Base-by-base conservation (phyloP, 2,113 vertebrate species). In the Cynocephalus volans region DNA sequence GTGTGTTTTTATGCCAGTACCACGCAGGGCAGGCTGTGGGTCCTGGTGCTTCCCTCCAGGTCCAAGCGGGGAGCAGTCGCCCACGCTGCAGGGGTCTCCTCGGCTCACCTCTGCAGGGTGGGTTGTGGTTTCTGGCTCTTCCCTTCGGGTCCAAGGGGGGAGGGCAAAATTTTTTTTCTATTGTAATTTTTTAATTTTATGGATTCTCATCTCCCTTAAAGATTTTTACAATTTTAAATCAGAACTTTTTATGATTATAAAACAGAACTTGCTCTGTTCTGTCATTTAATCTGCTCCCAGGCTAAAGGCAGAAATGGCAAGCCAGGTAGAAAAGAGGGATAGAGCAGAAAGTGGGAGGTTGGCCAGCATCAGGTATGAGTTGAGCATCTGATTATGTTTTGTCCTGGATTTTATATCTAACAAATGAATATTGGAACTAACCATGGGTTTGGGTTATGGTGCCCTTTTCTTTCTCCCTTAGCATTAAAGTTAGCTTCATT, bases 331-430 rank as follows among this genome's bases (percentile, higher is more conserved):
- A 88, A 54, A 64, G 9, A 7, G 15, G 13, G 62, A 24, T 36
- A 64, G 41, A 72, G 67, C 26, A 86, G 36, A 26, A 86, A 28
- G 45, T 64, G 21, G 31, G 62, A 91, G 45, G 36, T 24, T 65
- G 54, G 65, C 24, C 31, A 72, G 36, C 33, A n/a, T 80, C 15
- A 60, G 60, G 24, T 11, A 13, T 81, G 21, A 93, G 19, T 36
- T 91, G n/a, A 69, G 31, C 23, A 75, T 67, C 19, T 58, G 31
- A 69, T 62, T 72, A 64, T 19, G 18, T 41, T 28, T 64, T 93
- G 60, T 96, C 67, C 23, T 50, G 36, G 33, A 93, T 84, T 96
- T 83, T 58, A 58, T 48, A 92, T 45, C 31, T 92, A 83, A 79
- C 62, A 93, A 93, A 41, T 92, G 69, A 65, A 10, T 70, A 31